Conservation (phyloP, 2,797 vertebrate genomes). For the Enteromius paludinosus region DNA sequence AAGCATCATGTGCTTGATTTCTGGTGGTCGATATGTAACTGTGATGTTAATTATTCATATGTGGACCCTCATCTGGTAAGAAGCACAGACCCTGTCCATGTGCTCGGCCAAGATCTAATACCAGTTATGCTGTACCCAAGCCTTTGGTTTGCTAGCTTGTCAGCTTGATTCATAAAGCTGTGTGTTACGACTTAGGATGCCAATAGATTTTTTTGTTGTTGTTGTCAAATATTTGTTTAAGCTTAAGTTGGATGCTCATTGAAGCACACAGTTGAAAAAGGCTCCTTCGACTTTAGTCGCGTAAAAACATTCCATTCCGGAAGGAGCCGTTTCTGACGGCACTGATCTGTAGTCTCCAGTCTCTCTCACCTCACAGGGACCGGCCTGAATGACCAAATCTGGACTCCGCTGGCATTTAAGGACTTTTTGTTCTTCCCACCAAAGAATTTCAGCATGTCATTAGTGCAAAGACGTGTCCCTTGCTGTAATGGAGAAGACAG, state of each 20-base stretch:
- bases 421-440: slow-evolving; percentile 72
- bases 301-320: slow-evolving; percentile 55
- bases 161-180: slow-evolving; percentile 47
- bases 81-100: slow-evolving; percentile 57
- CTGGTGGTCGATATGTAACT: slow-evolving; percentile 67
- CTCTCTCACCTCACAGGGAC: slow-evolving; percentile 52
- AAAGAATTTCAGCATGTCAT: slow-evolving; percentile 74
- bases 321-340: slow-evolving; percentile 56
- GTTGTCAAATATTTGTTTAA: slow-evolving; percentile 49
- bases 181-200: slow-evolving; percentile 62
- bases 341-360: slow-evolving; percentile 65
- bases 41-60: slow-evolving; percentile 70
- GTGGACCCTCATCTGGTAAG: slow-evolving; percentile 67
- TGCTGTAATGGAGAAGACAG: slow-evolving; percentile 41
- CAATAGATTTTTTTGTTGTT: slow-evolving; percentile 61
- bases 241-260: slow-evolving; percentile 7
- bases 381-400: slow-evolving; percentile 39
- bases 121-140: slow-evolving; percentile 32
- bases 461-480: slow-evolving; percentile 59
- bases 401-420: slow-evolving; percentile 57
- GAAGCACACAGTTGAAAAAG: slow-evolving; percentile 36
- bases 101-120: slow-evolving; percentile 51
- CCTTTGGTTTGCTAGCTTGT: slow-evolving; percentile 41
- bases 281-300: slow-evolving; percentile 37
- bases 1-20: slow-evolving; percentile 71